Evolutionary conservation across 2,797 vertebrate genomes (phyloP), one percentile per base, ranked within the genome.

Genomic region (Enteromius radiatus): DNA sequence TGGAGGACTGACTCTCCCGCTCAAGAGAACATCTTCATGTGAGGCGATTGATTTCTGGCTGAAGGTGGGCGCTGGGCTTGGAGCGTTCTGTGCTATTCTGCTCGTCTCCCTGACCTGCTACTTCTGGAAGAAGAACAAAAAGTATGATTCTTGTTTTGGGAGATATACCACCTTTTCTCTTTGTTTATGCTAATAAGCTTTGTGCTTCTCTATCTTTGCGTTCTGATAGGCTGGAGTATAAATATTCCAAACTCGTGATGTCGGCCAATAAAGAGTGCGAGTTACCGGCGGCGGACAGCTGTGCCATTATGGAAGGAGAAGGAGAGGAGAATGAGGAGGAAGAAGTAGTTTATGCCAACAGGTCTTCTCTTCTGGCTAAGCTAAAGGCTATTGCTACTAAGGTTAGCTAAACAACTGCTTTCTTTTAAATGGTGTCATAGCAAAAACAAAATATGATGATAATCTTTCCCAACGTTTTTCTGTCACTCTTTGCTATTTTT

Each of bases 111-210:
- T 99, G 87, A 99, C 96, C 82, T 99, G 96, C 90, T 98, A 98
- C 91, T 98, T 99, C 93, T 99, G 98, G 98, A 99, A 99, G 88
- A 99, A 99, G 89, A 99, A 99, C 90, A 97, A 97, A 91, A 96
- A 97, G 98, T 99, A 91, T 77, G 70, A 73, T 6, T 31, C 23
- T 43, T 21, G 7, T 19, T 28, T 69, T 41, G 31, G 41, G 23
- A 63, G 63, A 36, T n/a, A 28, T 2, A 47, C 38, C 11, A 4
- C 3, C 7, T 14, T 19, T 31, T 31, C 0, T 47, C 14, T 45
- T 28, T 17, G 21, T 21, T 59, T 38, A 17, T 61, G 63, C 23
- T 68, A 59, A 15, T 38, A 23, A 59, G 36, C 33, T 1, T 63
- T 4, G 6, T 31, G 14, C 59, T 64, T 45, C 87, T 87, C 75